These are phyloP conservation scores for Littorina saxatilis DNA, from an alignment of 1,140 invertebrate genomes.

Conservation along the genomic window DNA sequence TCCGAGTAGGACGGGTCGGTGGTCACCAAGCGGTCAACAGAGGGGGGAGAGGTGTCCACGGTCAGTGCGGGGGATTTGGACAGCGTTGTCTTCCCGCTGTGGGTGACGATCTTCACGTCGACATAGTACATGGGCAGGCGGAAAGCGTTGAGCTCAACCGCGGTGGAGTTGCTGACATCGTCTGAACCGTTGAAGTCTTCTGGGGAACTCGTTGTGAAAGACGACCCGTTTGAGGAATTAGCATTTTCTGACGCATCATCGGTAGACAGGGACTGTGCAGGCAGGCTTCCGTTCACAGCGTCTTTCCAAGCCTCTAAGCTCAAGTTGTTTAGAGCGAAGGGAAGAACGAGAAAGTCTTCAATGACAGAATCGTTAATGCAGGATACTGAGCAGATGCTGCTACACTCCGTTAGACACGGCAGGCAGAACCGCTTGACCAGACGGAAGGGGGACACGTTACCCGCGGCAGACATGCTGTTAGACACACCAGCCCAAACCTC, in stretches of 20 bases:
- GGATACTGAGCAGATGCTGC: slow-evolving; percentile 23
- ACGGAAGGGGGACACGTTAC: slow-evolving; percentile 5
- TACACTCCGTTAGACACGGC: slow-evolving; percentile 29
- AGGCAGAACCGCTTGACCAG: slow-evolving; percentile 30
- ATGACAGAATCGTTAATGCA: too few species aligned
- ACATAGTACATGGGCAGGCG: slow-evolving; percentile 43
- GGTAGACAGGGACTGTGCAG: background rate
- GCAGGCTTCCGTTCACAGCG: background rate
- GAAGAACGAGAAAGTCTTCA: too few species aligned
- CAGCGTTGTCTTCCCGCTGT: slow-evolving; percentile 40
- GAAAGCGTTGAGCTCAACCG: background rate
- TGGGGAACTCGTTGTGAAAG: too few species aligned
- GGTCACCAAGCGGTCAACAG: slow-evolving; percentile 38
- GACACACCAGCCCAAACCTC: slow-evolving; percentile 51
- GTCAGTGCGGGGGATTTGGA: slow-evolving; percentile 44
- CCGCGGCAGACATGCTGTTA: slow-evolving; percentile 28
- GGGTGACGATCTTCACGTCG: slow-evolving; percentile 42
- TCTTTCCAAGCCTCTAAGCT: background rate
- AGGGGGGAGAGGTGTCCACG: slow-evolving; percentile 49
- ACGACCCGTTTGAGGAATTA: background rate
- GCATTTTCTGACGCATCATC: background rate
- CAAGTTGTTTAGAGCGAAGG: background rate
- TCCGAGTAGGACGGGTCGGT: slow-evolving; percentile 43
- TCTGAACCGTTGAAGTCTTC: too few species aligned
- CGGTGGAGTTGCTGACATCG: background rate